Base-by-base conservation (phyloP, 2,797 vertebrate genomes). In the Gila robusta region DNA sequence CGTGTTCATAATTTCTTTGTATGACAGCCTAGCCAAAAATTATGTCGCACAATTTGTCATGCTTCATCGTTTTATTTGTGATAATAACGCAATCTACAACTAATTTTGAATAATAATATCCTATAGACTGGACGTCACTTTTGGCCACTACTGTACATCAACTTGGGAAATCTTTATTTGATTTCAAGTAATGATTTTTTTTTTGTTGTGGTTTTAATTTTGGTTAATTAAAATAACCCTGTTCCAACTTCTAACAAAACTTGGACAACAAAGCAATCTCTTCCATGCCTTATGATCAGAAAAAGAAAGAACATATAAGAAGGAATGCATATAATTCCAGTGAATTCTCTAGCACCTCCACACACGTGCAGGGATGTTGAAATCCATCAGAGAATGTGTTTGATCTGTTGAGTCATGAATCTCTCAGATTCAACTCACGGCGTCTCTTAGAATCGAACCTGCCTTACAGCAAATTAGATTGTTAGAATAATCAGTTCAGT, bases 401-500 rank as follows among this genome's bases (percentile, higher is more conserved):
- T 79, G 85, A 70, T 82, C 72, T 32, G 72, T 39, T 84, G 84
- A 87, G 41, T 89, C 86, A 87, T 0, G 49, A 11, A 32, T 7
- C 26, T 16, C 41, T 44, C 70, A 8, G 39, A 35, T 83, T 84
- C 32, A 37, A 56, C 74, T 64, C 12, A 26, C 41, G 23, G 59
- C 14, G 4, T 86, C 62, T 47, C 49, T 41, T 23, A 81, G 37
- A 83, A 71, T 73, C 17, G 1, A 28, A 28, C 54, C 49, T 77
- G 73, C 39, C 70, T 81, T 28, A 28, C 56, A 44, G 78, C 49
- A 83, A 82, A 87, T 85, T 44, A 47, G 23, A 83, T 85, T 56
- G 26, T 23, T 54, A 16, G 39, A 73, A 73, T 72, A 59, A 72
- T 23, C 37, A 3, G 6, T 23, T 59, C 10, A 59, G 16, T 26